Conservation (phyloP, 2,797 vertebrate species). For the Moxostoma hubbsi region DNA sequence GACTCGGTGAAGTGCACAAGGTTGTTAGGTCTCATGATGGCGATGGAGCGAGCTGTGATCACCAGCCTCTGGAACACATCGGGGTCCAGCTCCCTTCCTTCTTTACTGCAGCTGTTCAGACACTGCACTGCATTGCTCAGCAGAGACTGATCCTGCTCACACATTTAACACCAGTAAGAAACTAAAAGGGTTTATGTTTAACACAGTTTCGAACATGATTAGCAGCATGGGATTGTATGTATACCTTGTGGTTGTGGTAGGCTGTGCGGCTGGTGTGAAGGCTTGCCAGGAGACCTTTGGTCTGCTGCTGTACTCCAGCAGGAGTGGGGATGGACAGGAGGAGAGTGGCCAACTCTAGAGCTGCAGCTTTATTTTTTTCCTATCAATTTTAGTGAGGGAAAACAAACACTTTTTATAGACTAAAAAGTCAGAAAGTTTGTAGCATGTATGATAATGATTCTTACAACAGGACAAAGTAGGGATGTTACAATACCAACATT, state of each 20-base stretch:
- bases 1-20: constrained; percentile 96
- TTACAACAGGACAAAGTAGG: too few species aligned
- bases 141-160: constrained; percentile 91
- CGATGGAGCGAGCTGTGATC: constrained; percentile 96
- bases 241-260: constrained; percentile 98
- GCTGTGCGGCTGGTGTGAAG: constrained; percentile 94
- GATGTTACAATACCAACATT: background rate
- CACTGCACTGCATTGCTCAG: constrained; percentile 97
- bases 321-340: constrained; percentile 95
- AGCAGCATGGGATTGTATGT: background rate
- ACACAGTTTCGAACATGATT: too few species aligned
- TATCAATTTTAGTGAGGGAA: constrained; percentile 56
- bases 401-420: too few species aligned
- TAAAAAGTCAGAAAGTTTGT: too few species aligned
- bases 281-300: constrained; percentile 95
- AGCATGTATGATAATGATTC: too few species aligned
- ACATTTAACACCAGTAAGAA: background rate
- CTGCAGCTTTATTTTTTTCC: constrained; percentile 93
- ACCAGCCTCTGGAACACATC: constrained; percentile 98
- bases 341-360: constrained; percentile 92
- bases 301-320: constrained; percentile 95
- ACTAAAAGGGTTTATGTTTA: too few species aligned
- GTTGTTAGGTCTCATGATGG: constrained; percentile 97
- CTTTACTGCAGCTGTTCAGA: constrained; percentile 87
- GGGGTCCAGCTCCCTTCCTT: constrained; percentile 93